Evolutionary conservation across 2,888 invertebrate species (phyloP).

Genomic region (Pemphredon lugubris): DNA sequence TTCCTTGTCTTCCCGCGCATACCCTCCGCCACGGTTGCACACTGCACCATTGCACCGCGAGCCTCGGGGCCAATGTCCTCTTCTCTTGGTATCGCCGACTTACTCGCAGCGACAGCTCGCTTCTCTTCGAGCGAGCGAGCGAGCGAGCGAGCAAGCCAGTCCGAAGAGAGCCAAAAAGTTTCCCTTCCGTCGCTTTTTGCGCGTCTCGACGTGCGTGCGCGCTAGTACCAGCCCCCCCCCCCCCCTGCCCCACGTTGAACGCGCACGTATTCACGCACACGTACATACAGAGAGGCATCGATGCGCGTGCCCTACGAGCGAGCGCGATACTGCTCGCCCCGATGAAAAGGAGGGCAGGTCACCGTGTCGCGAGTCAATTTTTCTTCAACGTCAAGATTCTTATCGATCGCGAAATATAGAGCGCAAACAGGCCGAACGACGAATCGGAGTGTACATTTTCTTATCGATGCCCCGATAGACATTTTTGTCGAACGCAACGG

Average conservation of each 20-base stretch:
- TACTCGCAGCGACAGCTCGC: conserved; percentile 45
- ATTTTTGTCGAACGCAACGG: neutral
- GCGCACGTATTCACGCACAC: no score
- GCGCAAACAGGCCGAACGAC: no score
- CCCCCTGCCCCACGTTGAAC: no score
- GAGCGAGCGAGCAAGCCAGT: neutral
- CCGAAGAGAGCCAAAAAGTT: conserved; percentile 32
- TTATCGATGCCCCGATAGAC: neutral
- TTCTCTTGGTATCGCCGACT: conserved; percentile 56
- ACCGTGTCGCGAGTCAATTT: conserved; percentile 36
- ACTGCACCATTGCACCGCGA: conserved; percentile 72
- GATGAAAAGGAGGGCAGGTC: conserved; percentile 38
- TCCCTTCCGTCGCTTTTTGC: conserved; percentile 24
- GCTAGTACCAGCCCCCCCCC: neutral
- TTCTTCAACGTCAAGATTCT: no score
- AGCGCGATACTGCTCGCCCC: no score
- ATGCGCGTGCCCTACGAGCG: no score
- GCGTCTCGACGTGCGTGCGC: conserved; percentile 2
- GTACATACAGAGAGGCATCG: no score
- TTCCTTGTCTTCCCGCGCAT: conserved; percentile 33
- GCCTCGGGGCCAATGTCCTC: conserved; percentile 70
- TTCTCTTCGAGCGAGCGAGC: neutral
- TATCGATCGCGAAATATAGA: no score
- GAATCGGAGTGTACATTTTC: neutral
- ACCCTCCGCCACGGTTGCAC: conserved; percentile 64